phyloP scores from a whole-genome alignment of 2,888 invertebrate species.

The Cremastobaeus sp. region DNA sequence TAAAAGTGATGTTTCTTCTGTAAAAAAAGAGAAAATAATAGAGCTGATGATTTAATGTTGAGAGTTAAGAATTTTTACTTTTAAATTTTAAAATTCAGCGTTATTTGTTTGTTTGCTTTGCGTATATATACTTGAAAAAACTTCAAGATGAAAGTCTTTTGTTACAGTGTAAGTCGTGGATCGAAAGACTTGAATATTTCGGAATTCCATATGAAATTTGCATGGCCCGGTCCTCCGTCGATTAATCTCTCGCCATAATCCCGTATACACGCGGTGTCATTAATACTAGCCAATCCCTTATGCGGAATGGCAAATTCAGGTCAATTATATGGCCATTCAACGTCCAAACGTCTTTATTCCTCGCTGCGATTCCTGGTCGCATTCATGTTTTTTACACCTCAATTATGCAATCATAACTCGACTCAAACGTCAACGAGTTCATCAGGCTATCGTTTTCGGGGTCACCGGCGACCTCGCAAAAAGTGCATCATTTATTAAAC shows the following conservation, averaged over 20 bases:
- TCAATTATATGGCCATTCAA: constrained; percentile 43
- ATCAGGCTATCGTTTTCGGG: constrained; percentile 28
- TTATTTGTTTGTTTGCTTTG: too few relatives aligned
- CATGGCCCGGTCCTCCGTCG: background rate
- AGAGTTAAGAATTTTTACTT: too few relatives aligned
- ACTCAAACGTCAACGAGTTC: constrained; percentile 25
- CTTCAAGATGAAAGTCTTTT: too few relatives aligned
- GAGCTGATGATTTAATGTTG: too few relatives aligned
- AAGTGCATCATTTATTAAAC: constrained; percentile 36
- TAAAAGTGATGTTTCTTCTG: too few relatives aligned
- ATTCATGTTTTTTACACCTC: constrained; percentile 5
- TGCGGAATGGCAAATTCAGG: constrained; percentile 36
- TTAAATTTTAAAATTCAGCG: too few relatives aligned
- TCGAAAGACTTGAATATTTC: too few relatives aligned
- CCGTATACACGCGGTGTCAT: constrained; percentile 19
- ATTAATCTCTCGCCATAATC: constrained; percentile 33
- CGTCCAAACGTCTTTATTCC: constrained; percentile 38
- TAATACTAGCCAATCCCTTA: constrained; percentile 21
- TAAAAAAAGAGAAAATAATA: too few relatives aligned
- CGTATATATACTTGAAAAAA: too few relatives aligned
- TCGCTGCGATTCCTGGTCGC: constrained; percentile 13
- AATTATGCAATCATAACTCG: constrained; percentile 30
- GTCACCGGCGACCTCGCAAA: constrained; percentile 22
- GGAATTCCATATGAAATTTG: constrained; percentile 18
- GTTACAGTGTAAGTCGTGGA: too few relatives aligned